A percentile compares a stretch with the other conserved stretches of the same genome.
These are phyloP conservation scores for Cosmorhoe ocellata DNA, from an alignment of 2,888 invertebrate genomes.

Conservation along the genomic window DNA sequence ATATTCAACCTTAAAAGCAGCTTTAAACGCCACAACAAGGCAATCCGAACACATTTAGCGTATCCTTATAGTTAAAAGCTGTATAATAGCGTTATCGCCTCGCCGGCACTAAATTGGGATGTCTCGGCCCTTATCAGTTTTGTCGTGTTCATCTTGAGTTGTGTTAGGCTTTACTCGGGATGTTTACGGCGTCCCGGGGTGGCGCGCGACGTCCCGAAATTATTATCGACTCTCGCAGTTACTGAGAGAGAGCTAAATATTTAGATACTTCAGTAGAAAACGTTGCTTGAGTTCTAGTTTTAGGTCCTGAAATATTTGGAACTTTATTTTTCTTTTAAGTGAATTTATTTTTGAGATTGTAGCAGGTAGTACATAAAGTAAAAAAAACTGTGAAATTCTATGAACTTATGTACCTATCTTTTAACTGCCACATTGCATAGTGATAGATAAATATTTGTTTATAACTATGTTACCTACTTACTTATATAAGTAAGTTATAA, in stretches of 20 bases:
- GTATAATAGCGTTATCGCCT: slow-evolving; percentile 81
- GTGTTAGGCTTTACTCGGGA: slow-evolving; percentile 79
- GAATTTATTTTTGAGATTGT: too few species aligned
- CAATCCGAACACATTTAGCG: slow-evolving; percentile 78
- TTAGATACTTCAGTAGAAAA: slow-evolving; percentile 11
- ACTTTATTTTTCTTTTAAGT: background rate
- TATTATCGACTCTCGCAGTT: slow-evolving; percentile 58
- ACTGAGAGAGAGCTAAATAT: slow-evolving; percentile 12
- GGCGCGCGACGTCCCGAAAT: slow-evolving; percentile 46
- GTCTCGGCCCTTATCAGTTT: slow-evolving; percentile 78
- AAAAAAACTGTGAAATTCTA: too few species aligned
- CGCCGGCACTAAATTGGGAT: slow-evolving; percentile 81
- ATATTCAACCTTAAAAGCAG: background rate
- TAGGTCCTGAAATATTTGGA: background rate
- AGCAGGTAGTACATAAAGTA: too few species aligned
- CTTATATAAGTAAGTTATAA: slow-evolving; percentile 1
- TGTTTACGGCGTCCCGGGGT: slow-evolving; percentile 74
- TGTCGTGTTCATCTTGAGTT: slow-evolving; percentile 82
- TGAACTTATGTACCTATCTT: too few species aligned
- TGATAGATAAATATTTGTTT: too few species aligned
- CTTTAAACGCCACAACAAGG: slow-evolving; percentile 55
- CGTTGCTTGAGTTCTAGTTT: slow-evolving; percentile 4
- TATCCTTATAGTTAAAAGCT: slow-evolving; percentile 82
- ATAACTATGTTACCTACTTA: too few species aligned
- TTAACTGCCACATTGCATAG: too few species aligned